Conservation (phyloP, 2,113 vertebrate species). For the Actenoides lindsayi region DNA sequence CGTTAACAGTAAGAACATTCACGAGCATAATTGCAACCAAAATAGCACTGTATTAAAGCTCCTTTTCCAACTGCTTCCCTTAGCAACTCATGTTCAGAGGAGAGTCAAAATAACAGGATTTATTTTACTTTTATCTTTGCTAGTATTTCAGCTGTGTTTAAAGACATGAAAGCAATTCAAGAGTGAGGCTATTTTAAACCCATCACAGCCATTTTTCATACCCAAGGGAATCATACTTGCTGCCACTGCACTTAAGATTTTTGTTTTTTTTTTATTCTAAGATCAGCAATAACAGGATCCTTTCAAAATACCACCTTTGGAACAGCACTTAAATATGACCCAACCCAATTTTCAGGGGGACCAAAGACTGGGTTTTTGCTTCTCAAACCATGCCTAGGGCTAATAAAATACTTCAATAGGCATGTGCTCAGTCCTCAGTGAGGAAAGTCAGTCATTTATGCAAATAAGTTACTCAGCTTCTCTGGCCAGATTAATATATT, state of each 20-base stretch:
- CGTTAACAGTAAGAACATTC: conserved; percentile 2
- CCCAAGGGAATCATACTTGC: background rate
- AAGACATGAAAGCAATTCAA: conserved; percentile 27
- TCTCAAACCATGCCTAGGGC: background rate
- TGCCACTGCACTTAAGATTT: background rate
- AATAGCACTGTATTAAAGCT: conserved; percentile 40
- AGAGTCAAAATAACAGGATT: conserved; percentile 41
- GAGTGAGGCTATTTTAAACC: conserved; percentile 42
- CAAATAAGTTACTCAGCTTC: background rate
- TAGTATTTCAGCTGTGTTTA: conserved; percentile 30
- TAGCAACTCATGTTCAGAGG: conserved; percentile 16
- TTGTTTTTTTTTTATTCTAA: background rate
- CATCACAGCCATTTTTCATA: background rate
- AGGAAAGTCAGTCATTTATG: background rate
- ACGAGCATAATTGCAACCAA: conserved; percentile 24
- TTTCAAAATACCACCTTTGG: background rate
- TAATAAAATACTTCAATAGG: background rate
- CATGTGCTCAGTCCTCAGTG: background rate
- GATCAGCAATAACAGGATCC: background rate
- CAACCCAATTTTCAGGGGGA: background rate
- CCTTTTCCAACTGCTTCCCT: conserved; percentile 40
- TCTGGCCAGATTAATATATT: background rate
- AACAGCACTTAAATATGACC: background rate
- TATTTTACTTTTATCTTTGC: conserved; percentile 40
- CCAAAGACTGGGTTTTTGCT: background rate